Base-by-base conservation (phyloP, 2,113 vertebrate species). In the Trichechus manatus region DNA sequence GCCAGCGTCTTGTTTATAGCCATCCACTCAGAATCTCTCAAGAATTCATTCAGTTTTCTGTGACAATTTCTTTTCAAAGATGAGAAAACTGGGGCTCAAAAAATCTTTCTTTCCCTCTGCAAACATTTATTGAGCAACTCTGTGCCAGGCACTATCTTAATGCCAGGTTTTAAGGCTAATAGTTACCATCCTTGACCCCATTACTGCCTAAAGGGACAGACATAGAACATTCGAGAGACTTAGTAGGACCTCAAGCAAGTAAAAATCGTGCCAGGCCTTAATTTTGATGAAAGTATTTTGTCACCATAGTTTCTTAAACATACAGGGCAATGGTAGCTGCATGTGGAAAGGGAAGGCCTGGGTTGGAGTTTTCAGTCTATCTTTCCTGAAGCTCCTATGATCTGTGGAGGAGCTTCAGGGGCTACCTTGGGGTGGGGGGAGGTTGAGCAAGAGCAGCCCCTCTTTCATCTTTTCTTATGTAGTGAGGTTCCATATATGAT, bases 361-460 rank as follows among this genome's bases (percentile, higher is more conserved):
- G 75, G 59, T 11, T 87, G 33, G 15, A 23, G 44, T 75, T 79
- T 74, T 36, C 19, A 36, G 42, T 42, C 19, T 29, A 53, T 8
- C 13, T 33, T 66, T 11, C 17, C 56, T 36, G 56, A 27, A 93
- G 42, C 15, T 11, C 44, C 7, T 33, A 5, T 77, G 1, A 31
- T 86, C 15, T 50, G 13, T 61, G n/a, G 19, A 47, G 31, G 20
- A 39, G 0, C 25, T 10, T 74, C 53, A 83, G 19, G 6, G 17
- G 39, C 3, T 25, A 59, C 7, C 13, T 91, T 29, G 1, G 5
- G 17, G 39, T 1, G 0, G 6, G 29, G 31, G 1, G 3, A 77
- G 6, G 2, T 1, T 23, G 36, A 44, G 72, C 59, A 39, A 56
- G 6, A 87, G 22, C 23, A 39, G 15, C 5, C 6, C 11, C 42